Percentiles rank a stretch among this genome's conserved stretches.
phyloP scores from a whole-genome alignment of 2,113 vertebrate species.

The Trachemys scripta region DNA sequence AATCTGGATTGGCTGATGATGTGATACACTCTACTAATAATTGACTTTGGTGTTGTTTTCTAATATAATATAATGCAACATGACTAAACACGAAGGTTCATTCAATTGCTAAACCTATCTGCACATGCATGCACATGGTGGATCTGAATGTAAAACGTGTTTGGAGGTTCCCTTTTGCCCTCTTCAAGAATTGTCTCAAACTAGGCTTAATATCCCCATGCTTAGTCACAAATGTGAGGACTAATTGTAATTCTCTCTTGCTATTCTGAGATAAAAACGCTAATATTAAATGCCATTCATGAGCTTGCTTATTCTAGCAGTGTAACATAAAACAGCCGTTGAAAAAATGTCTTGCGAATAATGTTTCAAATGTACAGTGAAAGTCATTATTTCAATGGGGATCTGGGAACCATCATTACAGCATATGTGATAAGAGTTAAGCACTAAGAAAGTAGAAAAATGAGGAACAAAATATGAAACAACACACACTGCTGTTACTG shows the following conservation, averaged over 20 bases:
- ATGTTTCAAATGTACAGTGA: background rate
- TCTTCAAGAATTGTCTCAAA: background rate
- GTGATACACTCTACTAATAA: background rate
- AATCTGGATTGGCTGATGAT: background rate
- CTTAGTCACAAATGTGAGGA: background rate
- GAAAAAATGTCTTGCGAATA: background rate
- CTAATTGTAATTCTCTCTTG: background rate
- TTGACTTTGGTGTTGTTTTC: background rate
- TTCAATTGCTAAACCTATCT: background rate
- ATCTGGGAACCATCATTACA: background rate
- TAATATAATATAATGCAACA: background rate
- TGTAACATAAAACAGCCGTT: background rate
- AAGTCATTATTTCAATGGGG: background rate
- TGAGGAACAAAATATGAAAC: background rate
- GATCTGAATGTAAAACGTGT: background rate
- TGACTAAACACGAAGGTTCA: background rate
- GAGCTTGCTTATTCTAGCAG: background rate
- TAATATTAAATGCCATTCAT: background rate
- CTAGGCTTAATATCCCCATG: background rate
- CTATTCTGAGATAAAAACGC: background rate
- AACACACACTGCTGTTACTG: constrained; percentile 9
- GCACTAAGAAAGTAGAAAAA: background rate
- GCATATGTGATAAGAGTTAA: background rate
- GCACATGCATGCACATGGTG: too few species aligned
- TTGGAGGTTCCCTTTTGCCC: background rate